phyloP scores from a whole-genome alignment of 2,113 vertebrate species.

The Tenrec ecaudatus region DNA sequence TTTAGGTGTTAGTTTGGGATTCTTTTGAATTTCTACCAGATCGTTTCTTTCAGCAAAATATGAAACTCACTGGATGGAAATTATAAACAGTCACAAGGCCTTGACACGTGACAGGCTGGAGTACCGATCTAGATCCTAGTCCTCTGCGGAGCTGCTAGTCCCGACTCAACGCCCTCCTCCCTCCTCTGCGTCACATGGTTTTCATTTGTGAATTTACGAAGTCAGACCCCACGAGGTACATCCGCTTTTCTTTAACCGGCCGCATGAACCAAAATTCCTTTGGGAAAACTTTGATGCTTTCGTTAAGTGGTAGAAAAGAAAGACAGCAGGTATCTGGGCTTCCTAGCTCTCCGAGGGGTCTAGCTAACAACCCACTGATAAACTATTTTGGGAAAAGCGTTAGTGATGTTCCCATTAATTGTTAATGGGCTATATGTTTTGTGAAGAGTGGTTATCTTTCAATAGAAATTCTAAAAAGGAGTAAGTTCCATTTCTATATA shows the following conservation, averaged over 20 bases:
- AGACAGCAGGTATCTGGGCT: not conserved
- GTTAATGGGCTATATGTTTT: not conserved
- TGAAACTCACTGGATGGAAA: slow-evolving; percentile 4
- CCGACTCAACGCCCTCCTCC: not conserved
- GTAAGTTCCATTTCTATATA: not conserved
- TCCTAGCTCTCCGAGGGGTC: not conserved
- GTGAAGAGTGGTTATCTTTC: not conserved
- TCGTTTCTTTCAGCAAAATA: slow-evolving; percentile 38
- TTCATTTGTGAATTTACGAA: not conserved
- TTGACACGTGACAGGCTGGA: not conserved
- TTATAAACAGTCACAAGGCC: not conserved
- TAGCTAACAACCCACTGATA: not conserved
- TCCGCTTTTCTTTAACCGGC: slow-evolving; percentile 6
- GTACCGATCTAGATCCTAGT: too few relatives aligned
- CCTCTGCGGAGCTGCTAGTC: not conserved
- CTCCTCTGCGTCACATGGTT: not conserved
- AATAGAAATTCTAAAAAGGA: not conserved
- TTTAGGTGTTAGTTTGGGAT: not conserved
- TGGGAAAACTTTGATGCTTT: not conserved
- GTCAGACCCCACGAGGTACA: not conserved
- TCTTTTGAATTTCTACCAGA: not conserved
- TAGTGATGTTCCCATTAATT: slow-evolving; percentile 7
- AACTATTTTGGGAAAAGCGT: not conserved
- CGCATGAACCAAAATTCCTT: not conserved
- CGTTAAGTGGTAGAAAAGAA: not conserved